Conservation (phyloP, 2,797 vertebrate genomes). For the Myiotriccus ornatus region DNA sequence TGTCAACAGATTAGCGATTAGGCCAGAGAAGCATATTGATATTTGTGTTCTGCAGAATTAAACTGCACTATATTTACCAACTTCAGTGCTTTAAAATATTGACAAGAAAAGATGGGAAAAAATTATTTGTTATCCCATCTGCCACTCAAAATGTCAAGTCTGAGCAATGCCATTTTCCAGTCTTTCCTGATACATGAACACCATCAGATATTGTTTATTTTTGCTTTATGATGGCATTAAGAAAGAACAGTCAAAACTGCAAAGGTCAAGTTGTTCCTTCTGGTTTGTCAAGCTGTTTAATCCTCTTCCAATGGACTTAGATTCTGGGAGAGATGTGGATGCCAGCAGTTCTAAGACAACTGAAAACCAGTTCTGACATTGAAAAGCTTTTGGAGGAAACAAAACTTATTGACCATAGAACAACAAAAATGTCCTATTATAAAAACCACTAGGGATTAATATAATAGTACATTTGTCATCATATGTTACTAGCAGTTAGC, state of each 20-base stretch:
- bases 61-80: background rate
- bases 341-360: background rate
- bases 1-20: constrained; percentile 32
- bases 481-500: background rate
- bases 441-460: background rate
- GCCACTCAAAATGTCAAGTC: constrained; percentile 40
- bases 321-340: background rate
- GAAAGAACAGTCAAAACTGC: background rate
- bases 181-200: background rate
- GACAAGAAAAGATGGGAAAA: background rate
- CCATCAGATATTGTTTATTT: constrained; percentile 17
- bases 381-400: background rate
- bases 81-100: background rate
- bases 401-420: background rate
- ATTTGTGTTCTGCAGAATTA: background rate
- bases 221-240: background rate
- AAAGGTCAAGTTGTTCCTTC: constrained; percentile 35
- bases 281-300: constrained; percentile 12
- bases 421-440: background rate
- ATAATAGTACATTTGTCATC: background rate
- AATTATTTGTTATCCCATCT: constrained; percentile 29
- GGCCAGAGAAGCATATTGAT: background rate
- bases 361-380: background rate
- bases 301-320: background rate
- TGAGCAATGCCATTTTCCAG: background rate